Conservation (phyloP, 2,113 vertebrate species). For the Pachycephala philippinensis region DNA sequence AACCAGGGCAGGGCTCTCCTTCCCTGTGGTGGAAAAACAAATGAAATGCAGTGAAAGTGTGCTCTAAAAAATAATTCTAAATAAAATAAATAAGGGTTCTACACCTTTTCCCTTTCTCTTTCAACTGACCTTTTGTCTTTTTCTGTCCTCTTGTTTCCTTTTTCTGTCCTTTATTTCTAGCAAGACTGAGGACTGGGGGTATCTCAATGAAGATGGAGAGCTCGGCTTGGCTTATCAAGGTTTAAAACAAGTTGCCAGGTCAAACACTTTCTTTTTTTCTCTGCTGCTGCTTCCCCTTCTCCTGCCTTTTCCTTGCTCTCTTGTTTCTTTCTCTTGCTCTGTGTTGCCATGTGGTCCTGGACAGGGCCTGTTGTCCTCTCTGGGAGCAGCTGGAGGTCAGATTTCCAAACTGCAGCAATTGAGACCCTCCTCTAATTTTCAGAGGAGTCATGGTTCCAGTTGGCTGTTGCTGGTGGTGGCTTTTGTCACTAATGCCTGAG, state of each 20-base stretch:
- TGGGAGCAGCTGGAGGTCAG: not conserved
- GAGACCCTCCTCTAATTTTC: not conserved
- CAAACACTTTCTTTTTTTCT: constrained; percentile 9
- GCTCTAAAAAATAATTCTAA: not conserved
- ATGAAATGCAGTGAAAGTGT: not conserved
- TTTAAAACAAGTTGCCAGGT: constrained; percentile 96
- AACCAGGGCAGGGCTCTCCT: not conserved
- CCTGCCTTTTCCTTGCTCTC: not conserved
- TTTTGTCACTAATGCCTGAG: not conserved
- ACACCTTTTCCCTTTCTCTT: not conserved
- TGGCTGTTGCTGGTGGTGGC: not conserved
- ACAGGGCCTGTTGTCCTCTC: not conserved
- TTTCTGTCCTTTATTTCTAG: constrained; percentile 77
- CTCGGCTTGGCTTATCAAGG: constrained; percentile 92
- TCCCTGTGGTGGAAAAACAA: not conserved
- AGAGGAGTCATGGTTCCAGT: fast-evolving
- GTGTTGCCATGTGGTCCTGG: not conserved
- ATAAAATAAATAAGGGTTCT: not conserved
- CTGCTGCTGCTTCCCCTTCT: not conserved
- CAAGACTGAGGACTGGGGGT: constrained; percentile 87
- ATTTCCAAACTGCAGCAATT: not conserved
- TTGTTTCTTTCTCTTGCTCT: not conserved
- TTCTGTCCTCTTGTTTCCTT: constrained; percentile 45
- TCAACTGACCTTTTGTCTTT: constrained; percentile 49
- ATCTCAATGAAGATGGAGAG: constrained; percentile 93